Conservation (phyloP, 2,797 vertebrate species). For the Acanthis flammea region DNA sequence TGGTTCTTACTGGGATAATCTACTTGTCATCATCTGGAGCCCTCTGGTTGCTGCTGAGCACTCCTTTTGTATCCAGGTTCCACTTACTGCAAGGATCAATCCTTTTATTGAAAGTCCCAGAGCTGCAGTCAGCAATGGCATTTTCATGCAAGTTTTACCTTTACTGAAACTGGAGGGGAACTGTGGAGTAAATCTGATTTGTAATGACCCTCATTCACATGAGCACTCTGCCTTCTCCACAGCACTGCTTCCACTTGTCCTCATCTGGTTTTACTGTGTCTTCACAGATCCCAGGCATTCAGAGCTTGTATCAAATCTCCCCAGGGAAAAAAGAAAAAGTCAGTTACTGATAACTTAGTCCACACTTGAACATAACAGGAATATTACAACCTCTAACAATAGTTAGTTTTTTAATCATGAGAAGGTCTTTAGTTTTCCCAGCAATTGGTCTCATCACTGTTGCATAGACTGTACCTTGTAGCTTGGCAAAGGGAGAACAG, state of each 20-base stretch:
- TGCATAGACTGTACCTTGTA: not conserved
- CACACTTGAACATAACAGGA: not conserved
- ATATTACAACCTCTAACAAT: not conserved
- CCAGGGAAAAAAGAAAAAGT: not conserved
- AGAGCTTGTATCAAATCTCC: not conserved
- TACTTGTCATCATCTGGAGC: not conserved
- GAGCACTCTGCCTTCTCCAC: not conserved
- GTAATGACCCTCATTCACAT: not conserved
- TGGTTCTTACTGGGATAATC: not conserved
- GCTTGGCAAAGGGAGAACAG: not conserved
- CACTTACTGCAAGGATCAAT: not conserved
- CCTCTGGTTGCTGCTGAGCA: not conserved
- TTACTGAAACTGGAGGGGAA: not conserved
- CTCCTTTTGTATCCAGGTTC: not conserved
- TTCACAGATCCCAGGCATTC: not conserved
- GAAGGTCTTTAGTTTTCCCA: not conserved
- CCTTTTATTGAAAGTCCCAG: not conserved
- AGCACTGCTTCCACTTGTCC: not conserved
- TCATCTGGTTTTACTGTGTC: not conserved
- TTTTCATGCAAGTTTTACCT: not conserved
- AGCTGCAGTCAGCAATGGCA: not conserved
- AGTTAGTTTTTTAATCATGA: not conserved
- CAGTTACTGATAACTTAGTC: not conserved
- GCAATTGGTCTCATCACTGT: not conserved
- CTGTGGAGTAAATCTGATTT: not conserved